Evolutionary conservation across 2,113 vertebrate species (phyloP).

Genomic region (Ailurus styani): DNA sequence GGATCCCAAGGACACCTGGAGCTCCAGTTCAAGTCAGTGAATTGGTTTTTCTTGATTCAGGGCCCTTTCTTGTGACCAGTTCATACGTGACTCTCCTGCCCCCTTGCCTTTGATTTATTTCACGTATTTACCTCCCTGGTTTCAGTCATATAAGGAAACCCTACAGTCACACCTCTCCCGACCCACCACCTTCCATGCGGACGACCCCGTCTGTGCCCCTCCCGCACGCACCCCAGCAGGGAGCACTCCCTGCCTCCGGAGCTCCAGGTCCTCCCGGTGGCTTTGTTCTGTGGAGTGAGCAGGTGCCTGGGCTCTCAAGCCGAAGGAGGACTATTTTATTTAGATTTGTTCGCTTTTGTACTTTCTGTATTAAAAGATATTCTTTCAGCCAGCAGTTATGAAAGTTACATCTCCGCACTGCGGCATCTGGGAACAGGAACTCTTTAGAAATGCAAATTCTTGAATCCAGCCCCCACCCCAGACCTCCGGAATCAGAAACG

Average conservation of each 20-base stretch:
- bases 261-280: background rate
- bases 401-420: background rate
- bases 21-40: background rate
- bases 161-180: fast-evolving
- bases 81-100: background rate
- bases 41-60: background rate
- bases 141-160: background rate
- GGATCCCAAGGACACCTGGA: too few species aligned
- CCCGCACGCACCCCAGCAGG: too few species aligned
- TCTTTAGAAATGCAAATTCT: background rate
- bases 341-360: too few species aligned
- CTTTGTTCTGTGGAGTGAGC: fast-evolving
- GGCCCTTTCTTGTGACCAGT: background rate
- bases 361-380: background rate
- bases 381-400: background rate
- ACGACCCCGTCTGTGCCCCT: fast-evolving
- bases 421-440: background rate
- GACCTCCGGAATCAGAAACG: background rate
- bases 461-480: too few species aligned
- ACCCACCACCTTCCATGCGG: fast-evolving
- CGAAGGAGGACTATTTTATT: background rate
- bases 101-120: background rate
- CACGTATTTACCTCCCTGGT: background rate
- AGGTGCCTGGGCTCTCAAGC: background rate
- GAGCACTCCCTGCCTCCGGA: fast-evolving